These are phyloP conservation scores for Sciaenops ocellatus DNA, from an alignment of 2,797 vertebrate genomes.

Conservation along the genomic window DNA sequence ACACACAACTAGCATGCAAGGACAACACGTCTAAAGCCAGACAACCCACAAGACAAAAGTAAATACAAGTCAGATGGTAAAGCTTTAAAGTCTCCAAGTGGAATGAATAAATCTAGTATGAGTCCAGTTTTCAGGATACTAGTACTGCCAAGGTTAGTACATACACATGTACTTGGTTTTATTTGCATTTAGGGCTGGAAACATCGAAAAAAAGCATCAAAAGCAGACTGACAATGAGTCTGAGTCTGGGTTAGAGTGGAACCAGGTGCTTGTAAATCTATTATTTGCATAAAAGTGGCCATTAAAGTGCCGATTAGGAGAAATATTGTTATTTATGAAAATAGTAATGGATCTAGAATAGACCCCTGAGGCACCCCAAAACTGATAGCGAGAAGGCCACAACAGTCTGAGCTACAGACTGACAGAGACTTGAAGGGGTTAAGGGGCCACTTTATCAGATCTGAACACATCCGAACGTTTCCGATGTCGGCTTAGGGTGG, in stretches of 20 bases:
- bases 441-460: not conserved
- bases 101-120: not conserved
- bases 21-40: not conserved
- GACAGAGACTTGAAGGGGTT: constrained; percentile 10
- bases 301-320: not conserved
- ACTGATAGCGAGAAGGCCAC: not conserved
- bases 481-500: not conserved
- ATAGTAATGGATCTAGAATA: constrained; percentile 11
- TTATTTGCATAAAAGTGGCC: not conserved
- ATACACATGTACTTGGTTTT: not conserved
- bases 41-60: not conserved
- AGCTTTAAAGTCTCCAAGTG: not conserved
- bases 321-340: constrained; percentile 17
- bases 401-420: not conserved
- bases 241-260: not conserved
- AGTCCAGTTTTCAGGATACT: not conserved
- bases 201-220: not conserved
- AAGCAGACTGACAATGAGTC: constrained; percentile 1
- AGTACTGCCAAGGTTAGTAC: not conserved
- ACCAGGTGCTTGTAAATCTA: not conserved
- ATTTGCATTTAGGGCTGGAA: not conserved
- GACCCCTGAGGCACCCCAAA: not conserved
- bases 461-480: not conserved
- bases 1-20: not conserved
- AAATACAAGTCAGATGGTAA: not conserved